These are phyloP conservation scores for Sycobia sp. DNA, from an alignment of 1,140 invertebrate genomes.

Conservation along the genomic window DNA sequence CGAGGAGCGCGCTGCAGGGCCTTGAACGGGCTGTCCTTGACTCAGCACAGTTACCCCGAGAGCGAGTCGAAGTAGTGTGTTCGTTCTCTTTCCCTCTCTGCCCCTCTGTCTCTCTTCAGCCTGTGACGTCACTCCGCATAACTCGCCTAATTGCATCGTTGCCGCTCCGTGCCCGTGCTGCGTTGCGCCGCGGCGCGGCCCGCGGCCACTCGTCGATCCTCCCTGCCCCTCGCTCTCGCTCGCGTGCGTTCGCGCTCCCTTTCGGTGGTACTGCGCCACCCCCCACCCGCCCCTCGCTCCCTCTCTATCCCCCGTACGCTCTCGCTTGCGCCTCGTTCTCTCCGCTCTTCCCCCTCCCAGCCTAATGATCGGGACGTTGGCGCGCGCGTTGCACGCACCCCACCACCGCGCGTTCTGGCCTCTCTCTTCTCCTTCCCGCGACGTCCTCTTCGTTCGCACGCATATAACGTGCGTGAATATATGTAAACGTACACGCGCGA, in stretches of 20 bases:
- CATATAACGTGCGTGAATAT: too few species aligned
- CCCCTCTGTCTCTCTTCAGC: constrained; percentile 4
- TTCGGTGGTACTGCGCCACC: constrained; percentile 16
- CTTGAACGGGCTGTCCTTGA: constrained; percentile 61
- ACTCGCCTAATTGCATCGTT: constrained; percentile 62
- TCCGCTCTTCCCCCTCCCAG: background rate
- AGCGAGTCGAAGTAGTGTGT: constrained; percentile 19
- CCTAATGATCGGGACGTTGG: too few species aligned
- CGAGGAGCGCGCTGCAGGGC: constrained; percentile 46
- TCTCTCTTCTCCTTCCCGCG: too few species aligned
- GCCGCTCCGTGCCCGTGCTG: too few species aligned
- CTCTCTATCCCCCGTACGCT: background rate
- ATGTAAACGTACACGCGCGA: too few species aligned
- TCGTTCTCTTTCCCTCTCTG: constrained; percentile 13
- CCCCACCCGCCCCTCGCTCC: constrained; percentile 3
- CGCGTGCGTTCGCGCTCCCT: constrained; percentile 1
- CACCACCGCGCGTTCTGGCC: too few species aligned
- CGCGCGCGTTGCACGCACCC: too few species aligned
- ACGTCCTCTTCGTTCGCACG: too few species aligned
- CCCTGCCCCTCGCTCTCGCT: constrained; percentile 6
- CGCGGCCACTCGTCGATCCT: too few species aligned
- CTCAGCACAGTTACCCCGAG: constrained; percentile 62
- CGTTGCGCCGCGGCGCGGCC: too few species aligned
- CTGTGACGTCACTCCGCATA: constrained; percentile 62
- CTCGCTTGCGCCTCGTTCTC: background rate